Base-by-base conservation (phyloP, 1,140 invertebrate species). In the Anoplophora glabripennis region DNA sequence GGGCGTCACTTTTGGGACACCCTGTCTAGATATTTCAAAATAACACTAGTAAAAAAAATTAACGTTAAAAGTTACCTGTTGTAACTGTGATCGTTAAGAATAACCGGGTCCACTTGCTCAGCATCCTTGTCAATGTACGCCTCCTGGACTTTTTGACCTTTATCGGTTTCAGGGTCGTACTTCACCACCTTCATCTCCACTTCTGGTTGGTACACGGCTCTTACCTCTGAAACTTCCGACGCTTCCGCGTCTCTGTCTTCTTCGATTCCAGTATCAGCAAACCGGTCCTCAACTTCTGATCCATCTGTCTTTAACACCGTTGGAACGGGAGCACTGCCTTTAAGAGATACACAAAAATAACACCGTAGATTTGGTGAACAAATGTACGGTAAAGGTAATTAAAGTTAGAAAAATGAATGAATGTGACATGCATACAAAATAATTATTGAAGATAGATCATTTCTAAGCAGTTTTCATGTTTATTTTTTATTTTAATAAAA, bases 121-220 rank as follows among this genome's bases (percentile, higher is more conserved):
- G 89, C 87, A 68, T 87, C 85, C 36, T 87, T 80, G 59, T 84
- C 80, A 35, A 91, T 81, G 65, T 90, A 90, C 52, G 84, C 81
- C 55, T 87, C 83, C 15, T 87, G 87, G 7, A 91, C 77, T 52
- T 82, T 78, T 64, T 87, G 83, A 57, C 87, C 88, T 78, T 89
- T 84, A 14, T 82, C 78, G 52, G 87, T 89, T 59, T 83, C 81
- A 1, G 88, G 86, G 75, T 92, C 84, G 64, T 89, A 92, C 58
- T 85, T 85, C 28, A 92, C 88, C 40, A 92, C 89, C 80, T 92
- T 92, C 81, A 92, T 89, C 76, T 92, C 88, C 12, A 91, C 85
- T 37, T 82, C 80, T 15, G 14, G 11, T 14, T 46, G 12, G 8
- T 59, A 71, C 78, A 64, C 73, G 76, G 65, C 75, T 78, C 66